Evolutionary conservation across 2,797 vertebrate genomes (phyloP), one percentile per base, ranked within the genome.

Genomic region (Pelobates cultripes): DNA sequence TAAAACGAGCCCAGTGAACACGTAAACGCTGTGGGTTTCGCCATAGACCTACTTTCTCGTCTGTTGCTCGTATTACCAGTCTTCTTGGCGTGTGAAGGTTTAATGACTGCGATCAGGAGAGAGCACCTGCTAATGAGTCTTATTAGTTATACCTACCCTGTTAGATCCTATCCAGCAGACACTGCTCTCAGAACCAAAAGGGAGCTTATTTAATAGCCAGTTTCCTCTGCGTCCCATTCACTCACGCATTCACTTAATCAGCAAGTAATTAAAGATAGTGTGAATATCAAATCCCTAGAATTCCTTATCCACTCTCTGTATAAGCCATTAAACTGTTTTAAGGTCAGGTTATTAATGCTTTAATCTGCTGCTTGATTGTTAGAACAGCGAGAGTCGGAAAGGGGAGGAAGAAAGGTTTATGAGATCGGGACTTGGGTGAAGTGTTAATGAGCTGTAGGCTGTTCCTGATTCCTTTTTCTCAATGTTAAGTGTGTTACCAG

Each of bases 281-380:
- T 74, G 61, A 51, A 61, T 10, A 60, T 57, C 47, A 69, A 80
- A 60, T 80, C 47, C 47, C 13, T 7, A 41, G 67, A 67, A 43
- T 80, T 74, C 17, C 43, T 60, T 40, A n/a, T 71, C 44, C 41
- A 44, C 73, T 73, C 42, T 64, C 64, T 8, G 8, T 72, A 75
- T 70, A 80, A 80, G 51, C 72, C 66, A 60, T 75, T 80, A 80
- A 80, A 80, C 71, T 80, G 43, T 80, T 75, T 80, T 63, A 75
- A 69, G 64, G 64, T 61, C 51, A 75, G 72, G 73, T 80, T 80
- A 75, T 68, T 75, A 66, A n/a, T 14, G 47, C 78, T 74, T 7
- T 80, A 80, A 80, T 80, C 71, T 80, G 71, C 78, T 68, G 63
- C n/a, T 4, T 64, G n/a, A 28, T 40, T 64, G 28, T 64, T 64